Base-by-base conservation (phyloP, 2,113 vertebrate genomes). In the Lepus americanus region DNA sequence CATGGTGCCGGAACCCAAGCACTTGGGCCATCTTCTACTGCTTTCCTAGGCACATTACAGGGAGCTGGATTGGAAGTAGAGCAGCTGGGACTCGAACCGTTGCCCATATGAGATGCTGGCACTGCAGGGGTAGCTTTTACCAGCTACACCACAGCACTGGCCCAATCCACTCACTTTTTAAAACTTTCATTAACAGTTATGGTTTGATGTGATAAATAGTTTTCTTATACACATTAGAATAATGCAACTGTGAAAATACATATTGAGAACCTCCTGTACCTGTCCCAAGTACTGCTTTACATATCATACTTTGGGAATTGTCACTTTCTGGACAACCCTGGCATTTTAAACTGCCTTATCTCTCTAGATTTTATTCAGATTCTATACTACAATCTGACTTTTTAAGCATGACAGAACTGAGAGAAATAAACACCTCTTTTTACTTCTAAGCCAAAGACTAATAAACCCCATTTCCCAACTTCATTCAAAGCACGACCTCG, bases 301-400 rank as follows among this genome's bases (percentile, higher is more conserved):
- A 8, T 13, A 39, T 27, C n/a, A 66, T 1, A 39, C 23, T 91
- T 73, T 3, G 9, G 16, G 63, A 76, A 76, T 29, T 94, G 13
- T 4, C 84, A 25, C 33, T 88, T 89, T 79, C 89, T 64, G 61
- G 49, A 74, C 64, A 86, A 85, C 9, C 36, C 74, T 78, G 20
- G 14, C 55, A 92, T 61, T 82, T 86, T 89, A 80, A 84, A 96
- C 44, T 31, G 64, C 39, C 92, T 72, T 72, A 87, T 79, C 39
- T 79, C 39, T 88, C 63, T 89, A 51, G 76, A 36, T 44, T 85
- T 66, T 27, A 55, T 82, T 90, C 83, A 91, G 59, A 90, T 77
- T 81, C 69, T 89, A 61, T 67, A 44, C 55, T 29, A 87, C 17
- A 87, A 69, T 77, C 3, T 83, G 82, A 17, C 29, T 96, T 70